Evolutionary conservation across 2,888 invertebrate species (phyloP).

Genomic region (Metallyticus violacea): DNA sequence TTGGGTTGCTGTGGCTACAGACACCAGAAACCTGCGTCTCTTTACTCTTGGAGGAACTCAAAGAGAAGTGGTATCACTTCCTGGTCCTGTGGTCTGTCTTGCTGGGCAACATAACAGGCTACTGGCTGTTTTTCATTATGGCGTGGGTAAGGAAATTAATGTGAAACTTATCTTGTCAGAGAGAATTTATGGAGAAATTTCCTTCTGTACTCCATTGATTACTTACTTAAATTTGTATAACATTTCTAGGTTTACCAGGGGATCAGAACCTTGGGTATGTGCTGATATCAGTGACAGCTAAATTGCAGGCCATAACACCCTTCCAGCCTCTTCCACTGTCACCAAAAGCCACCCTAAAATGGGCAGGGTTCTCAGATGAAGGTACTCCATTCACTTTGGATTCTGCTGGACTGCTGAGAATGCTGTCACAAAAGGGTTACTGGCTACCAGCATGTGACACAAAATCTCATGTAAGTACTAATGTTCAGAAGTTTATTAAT

Average conservation of each 20-base stretch:
- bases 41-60: constrained; percentile 87
- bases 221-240: not conserved
- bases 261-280: constrained; percentile 50
- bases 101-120: constrained; percentile 60
- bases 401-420: constrained; percentile 68
- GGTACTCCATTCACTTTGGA: constrained; percentile 79
- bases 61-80: constrained; percentile 68
- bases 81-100: constrained; percentile 71
- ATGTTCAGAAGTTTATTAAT: too few relatives aligned
- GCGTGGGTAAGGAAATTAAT: constrained; percentile 45
- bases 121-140: constrained; percentile 64
- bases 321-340: constrained; percentile 58
- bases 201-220: too few relatives aligned
- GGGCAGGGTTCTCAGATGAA: constrained; percentile 79
- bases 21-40: constrained; percentile 70
- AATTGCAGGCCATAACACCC: constrained; percentile 9
- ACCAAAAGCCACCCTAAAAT: constrained; percentile 63
- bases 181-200: too few relatives aligned
- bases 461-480: constrained; percentile 60
- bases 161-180: too few relatives aligned
- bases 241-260: constrained; percentile 42
- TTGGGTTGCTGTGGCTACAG: constrained; percentile 79
- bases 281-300: constrained; percentile 35
- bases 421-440: constrained; percentile 65
- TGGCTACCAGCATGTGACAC: constrained; percentile 85